Conservation (phyloP, 1,140 invertebrate genomes). For the Trialeurodes vaporariorum region DNA sequence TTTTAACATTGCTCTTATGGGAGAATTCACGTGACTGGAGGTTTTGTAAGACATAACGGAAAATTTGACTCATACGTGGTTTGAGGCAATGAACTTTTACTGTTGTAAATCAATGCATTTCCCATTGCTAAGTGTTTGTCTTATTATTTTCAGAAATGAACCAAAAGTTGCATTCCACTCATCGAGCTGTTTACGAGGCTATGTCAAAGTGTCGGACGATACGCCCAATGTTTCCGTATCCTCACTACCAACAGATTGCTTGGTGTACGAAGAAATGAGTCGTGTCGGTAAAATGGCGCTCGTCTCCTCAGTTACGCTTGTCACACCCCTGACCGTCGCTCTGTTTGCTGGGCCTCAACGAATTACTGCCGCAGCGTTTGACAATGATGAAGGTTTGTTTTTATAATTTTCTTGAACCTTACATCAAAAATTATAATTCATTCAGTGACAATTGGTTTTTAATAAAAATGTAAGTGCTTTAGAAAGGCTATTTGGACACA, state of each 20-base stretch:
- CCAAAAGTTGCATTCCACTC: constrained; percentile 61
- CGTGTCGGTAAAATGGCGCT: constrained; percentile 48
- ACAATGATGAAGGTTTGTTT: constrained; percentile 39
- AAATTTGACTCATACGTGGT: too few relatives aligned
- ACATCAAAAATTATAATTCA: too few relatives aligned
- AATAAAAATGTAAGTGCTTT: too few relatives aligned
- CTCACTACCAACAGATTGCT: constrained; percentile 61
- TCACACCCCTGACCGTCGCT: constrained; percentile 66
- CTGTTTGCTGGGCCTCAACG: constrained; percentile 60
- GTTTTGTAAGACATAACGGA: neutral
- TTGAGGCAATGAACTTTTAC: constrained; percentile 14
- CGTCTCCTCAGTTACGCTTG: constrained; percentile 59
- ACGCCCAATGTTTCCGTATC: constrained; percentile 35
- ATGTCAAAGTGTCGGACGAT: constrained; percentile 32
- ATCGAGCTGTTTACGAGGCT: constrained; percentile 51
- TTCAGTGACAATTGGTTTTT: too few relatives aligned
- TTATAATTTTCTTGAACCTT: too few relatives aligned
- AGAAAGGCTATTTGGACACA: too few relatives aligned
- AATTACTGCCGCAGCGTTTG: constrained; percentile 47
- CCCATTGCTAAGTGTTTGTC: constrained; percentile 2
- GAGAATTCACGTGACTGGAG: neutral
- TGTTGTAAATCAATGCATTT: neutral
- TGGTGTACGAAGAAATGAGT: constrained; percentile 73
- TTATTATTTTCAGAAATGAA: constrained; percentile 45
- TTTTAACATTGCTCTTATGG: neutral